Conservation (phyloP, 92 coral and sea anemone genomes). For the Phenganax stokvisi region DNA sequence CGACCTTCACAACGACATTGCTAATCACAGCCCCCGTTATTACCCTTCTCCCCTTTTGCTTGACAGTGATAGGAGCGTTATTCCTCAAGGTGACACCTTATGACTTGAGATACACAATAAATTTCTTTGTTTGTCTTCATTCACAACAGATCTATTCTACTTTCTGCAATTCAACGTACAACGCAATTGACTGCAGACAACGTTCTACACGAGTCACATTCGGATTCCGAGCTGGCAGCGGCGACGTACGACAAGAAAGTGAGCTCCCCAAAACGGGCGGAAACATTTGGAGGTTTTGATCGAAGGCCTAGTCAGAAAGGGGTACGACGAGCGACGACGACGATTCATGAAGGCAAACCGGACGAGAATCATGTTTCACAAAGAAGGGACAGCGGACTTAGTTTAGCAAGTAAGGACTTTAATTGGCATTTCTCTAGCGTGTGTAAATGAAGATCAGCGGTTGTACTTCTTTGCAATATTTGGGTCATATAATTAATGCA, state of each 20-base stretch:
- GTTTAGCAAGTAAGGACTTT: slow-evolving; percentile 3
- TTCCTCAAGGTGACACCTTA: no score
- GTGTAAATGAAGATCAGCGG: neutral
- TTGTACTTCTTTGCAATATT: no score
- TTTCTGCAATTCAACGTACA: slow-evolving; percentile 31
- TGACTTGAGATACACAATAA: neutral
- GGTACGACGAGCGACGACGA: slow-evolving; percentile 9
- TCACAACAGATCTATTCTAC: slow-evolving; percentile 49
- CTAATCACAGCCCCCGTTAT: no score
- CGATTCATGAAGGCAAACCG: slow-evolving; percentile 15
- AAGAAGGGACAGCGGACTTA: slow-evolving; percentile 32
- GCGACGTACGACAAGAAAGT: slow-evolving; percentile 36
- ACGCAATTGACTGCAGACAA: slow-evolving; percentile 20
- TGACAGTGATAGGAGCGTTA: no score
- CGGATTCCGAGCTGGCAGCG: slow-evolving; percentile 42
- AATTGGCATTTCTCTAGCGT: neutral
- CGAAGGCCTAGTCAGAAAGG: slow-evolving; percentile 30
- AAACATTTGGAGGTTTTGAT: slow-evolving; percentile 95
- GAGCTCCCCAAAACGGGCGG: slow-evolving; percentile 83
- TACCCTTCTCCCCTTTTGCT: no score
- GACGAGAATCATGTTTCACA: slow-evolving; percentile 23
- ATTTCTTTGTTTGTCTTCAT: slow-evolving; percentile 11
- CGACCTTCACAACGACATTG: no score
- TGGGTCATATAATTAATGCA: no score
- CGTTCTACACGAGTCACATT: slow-evolving; percentile 37